Evolutionary conservation across 2,888 invertebrate species (phyloP).

Genomic region (Xanthostigma xanthostigma): DNA sequence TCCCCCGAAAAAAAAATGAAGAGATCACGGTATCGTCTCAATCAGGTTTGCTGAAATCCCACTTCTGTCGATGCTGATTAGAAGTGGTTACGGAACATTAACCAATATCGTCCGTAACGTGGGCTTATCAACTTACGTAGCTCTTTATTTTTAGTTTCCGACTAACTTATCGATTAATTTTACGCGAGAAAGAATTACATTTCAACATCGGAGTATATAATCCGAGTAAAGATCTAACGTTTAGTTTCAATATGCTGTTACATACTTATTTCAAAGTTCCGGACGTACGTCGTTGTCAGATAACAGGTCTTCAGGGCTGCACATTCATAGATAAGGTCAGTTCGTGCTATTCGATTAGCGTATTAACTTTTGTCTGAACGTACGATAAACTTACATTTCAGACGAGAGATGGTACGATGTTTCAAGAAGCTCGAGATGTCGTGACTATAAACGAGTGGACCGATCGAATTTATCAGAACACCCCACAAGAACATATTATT

Average conservation of each 20-base stretch:
- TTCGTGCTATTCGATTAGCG: neutral
- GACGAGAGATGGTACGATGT: constrained; percentile 72
- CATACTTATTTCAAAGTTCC: constrained; percentile 95
- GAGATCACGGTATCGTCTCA: too few relatives aligned
- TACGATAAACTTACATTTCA: constrained; percentile 22
- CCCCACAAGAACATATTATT: constrained; percentile 83
- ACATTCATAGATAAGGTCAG: constrained; percentile 50
- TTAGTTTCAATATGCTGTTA: constrained; percentile 81
- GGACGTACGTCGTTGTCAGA: constrained; percentile 80
- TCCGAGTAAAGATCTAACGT: constrained; percentile 80
- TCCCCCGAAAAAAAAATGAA: too few relatives aligned
- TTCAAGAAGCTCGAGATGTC: constrained; percentile 81
- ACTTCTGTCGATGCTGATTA: too few relatives aligned
- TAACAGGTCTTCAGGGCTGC: constrained; percentile 80
- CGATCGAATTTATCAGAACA: constrained; percentile 85
- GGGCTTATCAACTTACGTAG: neutral
- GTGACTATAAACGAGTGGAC: constrained; percentile 86
- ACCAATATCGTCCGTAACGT: too few relatives aligned
- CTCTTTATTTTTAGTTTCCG: constrained; percentile 49
- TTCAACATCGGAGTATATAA: constrained; percentile 89
- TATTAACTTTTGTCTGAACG: neutral
- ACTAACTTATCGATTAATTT: constrained; percentile 79
- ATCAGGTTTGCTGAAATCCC: too few relatives aligned
- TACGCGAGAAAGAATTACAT: constrained; percentile 82
- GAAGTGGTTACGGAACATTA: too few relatives aligned